Conservation (phyloP, 2,888 invertebrate genomes). For the Ophonus ardosiacus region DNA sequence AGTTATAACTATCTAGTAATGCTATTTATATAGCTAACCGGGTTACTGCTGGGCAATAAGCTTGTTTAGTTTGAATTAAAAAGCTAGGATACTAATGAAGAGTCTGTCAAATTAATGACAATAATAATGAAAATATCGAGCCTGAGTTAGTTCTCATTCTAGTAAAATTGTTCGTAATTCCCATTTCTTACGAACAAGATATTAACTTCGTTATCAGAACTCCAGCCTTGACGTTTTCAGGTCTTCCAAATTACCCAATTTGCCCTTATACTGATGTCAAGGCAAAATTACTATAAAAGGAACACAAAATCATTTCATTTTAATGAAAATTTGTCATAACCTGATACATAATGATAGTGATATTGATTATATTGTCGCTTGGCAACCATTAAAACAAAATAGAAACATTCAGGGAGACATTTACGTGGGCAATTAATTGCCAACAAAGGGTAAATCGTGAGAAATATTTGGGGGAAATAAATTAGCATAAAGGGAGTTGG, state of each 20-base stretch:
- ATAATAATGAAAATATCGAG: too few relatives aligned
- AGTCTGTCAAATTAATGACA: too few relatives aligned
- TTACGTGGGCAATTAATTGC: neutral
- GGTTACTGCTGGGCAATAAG: too few relatives aligned
- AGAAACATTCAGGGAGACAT: neutral
- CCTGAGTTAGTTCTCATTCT: neutral
- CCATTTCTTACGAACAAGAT: neutral
- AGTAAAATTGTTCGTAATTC: neutral
- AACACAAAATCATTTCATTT: neutral
- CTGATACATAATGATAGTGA: slow-evolving; percentile 23
- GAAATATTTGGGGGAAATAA: neutral
- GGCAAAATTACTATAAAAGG: neutral
- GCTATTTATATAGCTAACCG: too few relatives aligned
- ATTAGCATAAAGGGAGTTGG: neutral
- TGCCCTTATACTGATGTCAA: neutral
- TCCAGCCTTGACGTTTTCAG: neutral
- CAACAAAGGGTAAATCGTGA: neutral
- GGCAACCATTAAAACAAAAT: slow-evolving; percentile 40
- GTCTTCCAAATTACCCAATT: neutral
- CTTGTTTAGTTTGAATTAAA: too few relatives aligned
- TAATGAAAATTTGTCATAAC: slow-evolving; percentile 13
- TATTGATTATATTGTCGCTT: slow-evolving; percentile 33
- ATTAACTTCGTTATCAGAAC: neutral
- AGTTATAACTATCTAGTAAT: too few relatives aligned
- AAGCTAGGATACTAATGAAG: too few relatives aligned